Evolutionary conservation across 2,888 invertebrate genomes (phyloP).

Genomic region (Perizoma flavofasciatum): DNA sequence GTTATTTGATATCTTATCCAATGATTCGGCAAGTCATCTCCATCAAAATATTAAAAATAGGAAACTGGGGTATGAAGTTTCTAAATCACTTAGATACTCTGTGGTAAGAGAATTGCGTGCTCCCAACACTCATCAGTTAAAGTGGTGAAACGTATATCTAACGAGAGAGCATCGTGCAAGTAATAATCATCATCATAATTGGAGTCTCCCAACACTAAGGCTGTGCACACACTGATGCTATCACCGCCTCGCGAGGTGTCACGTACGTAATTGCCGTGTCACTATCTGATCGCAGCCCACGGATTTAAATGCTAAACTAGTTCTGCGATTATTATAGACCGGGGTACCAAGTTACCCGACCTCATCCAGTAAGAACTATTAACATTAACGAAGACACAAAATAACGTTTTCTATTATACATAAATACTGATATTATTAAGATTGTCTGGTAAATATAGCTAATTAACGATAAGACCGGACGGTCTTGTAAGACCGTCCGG

Average conservation of each 20-base stretch:
- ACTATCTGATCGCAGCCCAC: conserved; percentile 65
- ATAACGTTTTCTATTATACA: too few species aligned
- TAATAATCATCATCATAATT: conserved; percentile 57
- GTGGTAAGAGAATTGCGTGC: too few species aligned
- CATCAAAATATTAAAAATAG: too few species aligned
- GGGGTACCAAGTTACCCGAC: not conserved
- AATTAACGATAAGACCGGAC: too few species aligned
- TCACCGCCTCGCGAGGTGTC: conserved; percentile 65
- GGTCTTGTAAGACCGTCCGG: too few species aligned
- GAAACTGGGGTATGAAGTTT: too few species aligned
- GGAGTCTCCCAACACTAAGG: conserved; percentile 65
- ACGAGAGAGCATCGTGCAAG: conserved; percentile 14
- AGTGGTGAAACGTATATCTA: conserved; percentile 14
- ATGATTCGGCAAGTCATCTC: too few species aligned
- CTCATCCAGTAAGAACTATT: not conserved
- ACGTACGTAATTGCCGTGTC: conserved; percentile 77
- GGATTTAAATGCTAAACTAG: conserved; percentile 75
- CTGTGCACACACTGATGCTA: conserved; percentile 51
- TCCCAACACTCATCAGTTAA: conserved; percentile 7
- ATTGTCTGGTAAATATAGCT: too few species aligned
- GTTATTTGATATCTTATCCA: too few species aligned
- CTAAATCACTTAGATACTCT: too few species aligned
- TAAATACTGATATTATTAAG: too few species aligned
- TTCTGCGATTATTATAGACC: conserved; percentile 44
- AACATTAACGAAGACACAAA: too few species aligned